These are phyloP conservation scores for Myotis daubentonii DNA, from an alignment of 2,797 vertebrate genomes.

Conservation along the genomic window DNA sequence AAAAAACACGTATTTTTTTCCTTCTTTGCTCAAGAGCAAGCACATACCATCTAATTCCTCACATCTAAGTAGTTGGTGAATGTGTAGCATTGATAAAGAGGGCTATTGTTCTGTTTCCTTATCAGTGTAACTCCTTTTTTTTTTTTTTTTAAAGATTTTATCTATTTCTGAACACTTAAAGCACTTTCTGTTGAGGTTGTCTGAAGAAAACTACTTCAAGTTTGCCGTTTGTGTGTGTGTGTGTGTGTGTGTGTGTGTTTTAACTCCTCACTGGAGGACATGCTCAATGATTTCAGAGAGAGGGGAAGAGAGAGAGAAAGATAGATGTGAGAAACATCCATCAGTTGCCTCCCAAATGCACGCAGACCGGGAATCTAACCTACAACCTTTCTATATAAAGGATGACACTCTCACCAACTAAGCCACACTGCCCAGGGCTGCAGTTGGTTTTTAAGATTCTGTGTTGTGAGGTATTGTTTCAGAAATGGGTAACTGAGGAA, in stretches of 20 bases:
- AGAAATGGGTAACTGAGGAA: background rate
- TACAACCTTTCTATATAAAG: background rate
- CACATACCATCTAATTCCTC: background rate
- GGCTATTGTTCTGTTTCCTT: background rate
- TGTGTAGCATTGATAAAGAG: background rate
- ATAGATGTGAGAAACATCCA: background rate
- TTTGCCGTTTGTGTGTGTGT: background rate
- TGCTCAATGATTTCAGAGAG: background rate
- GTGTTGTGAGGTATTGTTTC: background rate
- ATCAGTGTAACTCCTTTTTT: background rate
- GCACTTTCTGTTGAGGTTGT: background rate
- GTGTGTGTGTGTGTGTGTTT: background rate
- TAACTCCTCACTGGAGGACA: background rate
- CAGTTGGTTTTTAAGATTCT: background rate
- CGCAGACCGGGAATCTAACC: background rate
- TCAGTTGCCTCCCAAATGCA: background rate
- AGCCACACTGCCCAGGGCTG: background rate
- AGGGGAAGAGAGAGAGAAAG: background rate
- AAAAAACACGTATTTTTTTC: background rate
- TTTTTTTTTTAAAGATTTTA: background rate
- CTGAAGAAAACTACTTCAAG: background rate
- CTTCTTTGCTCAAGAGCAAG: background rate
- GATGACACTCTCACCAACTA: background rate
- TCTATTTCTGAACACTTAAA: background rate
- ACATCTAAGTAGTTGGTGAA: background rate